Base-by-base conservation (phyloP, 2,113 vertebrate species). In the Sisor rabdophorus region DNA sequence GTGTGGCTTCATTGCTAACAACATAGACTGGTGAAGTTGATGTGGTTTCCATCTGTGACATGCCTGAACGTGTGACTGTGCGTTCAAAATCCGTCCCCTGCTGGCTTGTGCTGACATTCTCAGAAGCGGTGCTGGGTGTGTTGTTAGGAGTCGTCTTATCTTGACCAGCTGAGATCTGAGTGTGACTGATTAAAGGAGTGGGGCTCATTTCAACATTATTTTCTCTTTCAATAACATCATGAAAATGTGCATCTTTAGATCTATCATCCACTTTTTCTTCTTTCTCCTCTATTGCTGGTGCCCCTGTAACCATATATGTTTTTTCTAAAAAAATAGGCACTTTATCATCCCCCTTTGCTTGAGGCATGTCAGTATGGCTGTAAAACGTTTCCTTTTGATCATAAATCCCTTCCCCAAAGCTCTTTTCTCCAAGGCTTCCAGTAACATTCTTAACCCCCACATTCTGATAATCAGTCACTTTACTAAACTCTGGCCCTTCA, bases 161-260 rank as follows among this genome's bases (percentile, higher is more conserved):
- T 20, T 61, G 13, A 7, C 50, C 0, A 73, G 79, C 16, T 61
- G 77, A 67, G 15, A 84, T 61, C 7, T 79, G 80, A 58, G 88
- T 86, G 19, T 78, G 65, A 30, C 79, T 82, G 73, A 90, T 85
- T 26, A 84, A 81, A 13, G 87, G 80, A 24, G 40, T 71, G 0
- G 56, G 20, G 69, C 79, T 85, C 20, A 88, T 79, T 53, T 93
- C 92, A 24, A 91, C 81, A 0, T 92, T 88, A 75, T 89, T 89
- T 0, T 88, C 89, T 47, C 84, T 91, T n/a, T 89, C 88, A 1
- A 90, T 88, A 0, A 80, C 87, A 60, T 82, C 77, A 20, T 70
- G 50, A 12, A 54, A 72, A 6, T 36, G 70, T 15, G 30, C 17
- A 26, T 59, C 53, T 75, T 75, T 53, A 47, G 69, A 65, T 47